A percentile compares a stretch with the other conserved stretches of the same genome.
Evolutionary conservation across 2,113 vertebrate genomes (phyloP).

Genomic region (Pelmatolapia mariae): DNA sequence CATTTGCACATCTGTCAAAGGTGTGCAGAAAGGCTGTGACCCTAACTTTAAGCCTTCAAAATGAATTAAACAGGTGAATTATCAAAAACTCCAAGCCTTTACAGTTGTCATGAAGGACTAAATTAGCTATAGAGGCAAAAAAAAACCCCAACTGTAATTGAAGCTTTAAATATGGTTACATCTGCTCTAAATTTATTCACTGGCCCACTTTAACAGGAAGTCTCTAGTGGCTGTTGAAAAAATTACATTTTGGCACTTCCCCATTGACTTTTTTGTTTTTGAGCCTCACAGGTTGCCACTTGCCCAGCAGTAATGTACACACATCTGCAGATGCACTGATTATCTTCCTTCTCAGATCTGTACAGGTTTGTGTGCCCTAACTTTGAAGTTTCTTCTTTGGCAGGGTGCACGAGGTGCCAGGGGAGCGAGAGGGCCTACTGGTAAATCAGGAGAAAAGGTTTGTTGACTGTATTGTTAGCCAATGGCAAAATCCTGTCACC

Average conservation of each 20-base stretch:
- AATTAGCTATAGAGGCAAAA: background rate
- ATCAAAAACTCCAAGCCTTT: background rate
- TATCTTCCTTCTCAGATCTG: background rate
- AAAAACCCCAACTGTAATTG: background rate
- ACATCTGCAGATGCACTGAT: background rate
- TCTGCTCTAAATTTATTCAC: background rate
- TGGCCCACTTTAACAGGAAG: background rate
- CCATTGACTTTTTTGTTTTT: background rate
- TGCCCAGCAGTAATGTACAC: background rate
- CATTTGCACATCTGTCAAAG: background rate
- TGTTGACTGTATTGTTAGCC: background rate
- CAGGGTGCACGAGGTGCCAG: constrained; percentile 89
- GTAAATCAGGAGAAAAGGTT: constrained; percentile 96
- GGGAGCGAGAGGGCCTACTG: constrained; percentile 88
- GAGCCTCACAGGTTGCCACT: background rate
- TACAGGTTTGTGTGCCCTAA: background rate
- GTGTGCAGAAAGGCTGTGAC: background rate
- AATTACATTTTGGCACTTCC: background rate
- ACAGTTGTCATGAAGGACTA: background rate
- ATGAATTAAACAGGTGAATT: background rate
- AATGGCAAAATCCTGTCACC: background rate
- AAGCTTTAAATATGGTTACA: background rate
- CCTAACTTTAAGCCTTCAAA: background rate
- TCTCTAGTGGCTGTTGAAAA: background rate
- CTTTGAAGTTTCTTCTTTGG: background rate